Conservation (phyloP, 2,113 vertebrate genomes). For the Labeo rohita region DNA sequence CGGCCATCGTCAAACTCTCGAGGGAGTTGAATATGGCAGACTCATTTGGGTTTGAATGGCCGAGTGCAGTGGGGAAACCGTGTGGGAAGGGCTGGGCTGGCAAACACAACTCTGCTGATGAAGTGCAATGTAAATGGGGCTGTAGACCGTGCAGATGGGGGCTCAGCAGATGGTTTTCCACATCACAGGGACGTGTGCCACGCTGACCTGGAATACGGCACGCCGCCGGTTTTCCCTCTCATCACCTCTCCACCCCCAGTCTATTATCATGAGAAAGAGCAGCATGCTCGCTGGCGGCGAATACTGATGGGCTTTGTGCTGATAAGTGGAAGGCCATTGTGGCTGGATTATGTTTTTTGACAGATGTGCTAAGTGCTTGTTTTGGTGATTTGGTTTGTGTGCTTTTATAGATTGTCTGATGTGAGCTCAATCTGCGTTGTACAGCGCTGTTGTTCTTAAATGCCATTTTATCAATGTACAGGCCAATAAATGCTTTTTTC, state of each 20-base stretch:
- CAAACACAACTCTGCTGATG: slow-evolving; percentile 25
- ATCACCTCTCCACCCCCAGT: slow-evolving; percentile 19
- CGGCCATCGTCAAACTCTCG: not conserved
- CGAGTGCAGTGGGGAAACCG: not conserved
- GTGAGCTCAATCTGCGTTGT: not conserved
- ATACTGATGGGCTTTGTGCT: slow-evolving; percentile 40
- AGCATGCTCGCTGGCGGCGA: not conserved
- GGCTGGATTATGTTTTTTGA: slow-evolving; percentile 37
- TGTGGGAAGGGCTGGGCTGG: slow-evolving; percentile 21
- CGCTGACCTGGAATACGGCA: slow-evolving; percentile 18
- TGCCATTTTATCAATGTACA: slow-evolving; percentile 8
- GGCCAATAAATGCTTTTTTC: not conserved
- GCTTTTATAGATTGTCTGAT: slow-evolving; percentile 32
- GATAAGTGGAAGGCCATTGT: slow-evolving; percentile 37
- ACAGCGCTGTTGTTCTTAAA: not conserved
- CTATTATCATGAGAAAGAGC: slow-evolving; percentile 42
- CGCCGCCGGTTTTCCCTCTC: slow-evolving; percentile 5
- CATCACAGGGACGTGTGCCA: slow-evolving; percentile 25
- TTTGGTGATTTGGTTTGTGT: slow-evolving; percentile 27
- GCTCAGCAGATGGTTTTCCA: slow-evolving; percentile 35
- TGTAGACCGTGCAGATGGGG: slow-evolving; percentile 33
- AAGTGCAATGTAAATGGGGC: slow-evolving; percentile 36
- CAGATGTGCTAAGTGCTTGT: slow-evolving; percentile 26
- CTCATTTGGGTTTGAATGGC: slow-evolving; percentile 49
- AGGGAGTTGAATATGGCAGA: slow-evolving; percentile 28